Conservation (phyloP, 2,797 vertebrate species). For the Lepus townsendii region DNA sequence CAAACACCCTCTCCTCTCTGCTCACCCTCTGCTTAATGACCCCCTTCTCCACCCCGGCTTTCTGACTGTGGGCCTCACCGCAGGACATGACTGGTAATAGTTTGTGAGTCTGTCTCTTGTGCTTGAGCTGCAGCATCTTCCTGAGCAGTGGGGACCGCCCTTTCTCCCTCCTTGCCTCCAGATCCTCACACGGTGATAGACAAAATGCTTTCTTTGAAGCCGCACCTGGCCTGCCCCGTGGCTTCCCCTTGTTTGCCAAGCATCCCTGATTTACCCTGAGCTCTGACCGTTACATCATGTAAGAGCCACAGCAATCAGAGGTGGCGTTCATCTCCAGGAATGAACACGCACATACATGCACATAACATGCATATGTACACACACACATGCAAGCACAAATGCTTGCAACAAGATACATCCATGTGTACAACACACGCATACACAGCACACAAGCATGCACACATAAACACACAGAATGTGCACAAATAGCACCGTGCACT, state of each 20-base stretch:
- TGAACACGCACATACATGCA: background rate
- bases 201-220: background rate
- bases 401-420: background rate
- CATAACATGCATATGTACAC: background rate
- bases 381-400: no score
- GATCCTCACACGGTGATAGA: background rate
- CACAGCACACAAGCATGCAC: background rate
- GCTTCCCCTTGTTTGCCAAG: background rate
- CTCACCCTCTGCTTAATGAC: background rate
- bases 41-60: background rate
- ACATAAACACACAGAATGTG: background rate
- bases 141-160: background rate
- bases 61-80: background rate
- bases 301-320: background rate
- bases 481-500: no score
- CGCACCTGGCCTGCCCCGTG: background rate
- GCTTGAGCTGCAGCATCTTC: background rate
- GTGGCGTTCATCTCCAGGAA: background rate
- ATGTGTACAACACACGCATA: no score
- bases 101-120: background rate
- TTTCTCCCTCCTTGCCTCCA: background rate
- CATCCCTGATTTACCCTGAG: background rate
- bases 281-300: background rate
- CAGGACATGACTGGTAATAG: accelerated
- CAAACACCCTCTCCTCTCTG: background rate